Evolutionary conservation across 1,140 invertebrate species (phyloP).

Genomic region (Brachionus paranguensis): DNA sequence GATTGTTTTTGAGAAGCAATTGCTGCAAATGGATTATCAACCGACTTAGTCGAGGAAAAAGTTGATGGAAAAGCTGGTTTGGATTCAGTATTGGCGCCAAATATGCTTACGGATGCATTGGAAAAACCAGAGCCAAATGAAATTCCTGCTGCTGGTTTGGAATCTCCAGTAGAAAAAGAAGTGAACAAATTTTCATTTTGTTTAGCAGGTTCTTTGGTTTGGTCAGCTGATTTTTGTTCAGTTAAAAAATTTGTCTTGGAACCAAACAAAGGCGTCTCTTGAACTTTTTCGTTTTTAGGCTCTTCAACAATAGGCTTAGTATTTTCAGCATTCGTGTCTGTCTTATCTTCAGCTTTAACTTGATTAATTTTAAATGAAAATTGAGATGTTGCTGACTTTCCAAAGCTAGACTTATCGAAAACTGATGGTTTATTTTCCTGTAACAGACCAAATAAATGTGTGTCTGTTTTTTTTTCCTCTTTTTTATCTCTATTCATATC

Average conservation of each 20-base stretch:
- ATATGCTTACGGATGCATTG: neutral
- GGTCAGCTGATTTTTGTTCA: neutral
- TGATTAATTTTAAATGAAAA: neutral
- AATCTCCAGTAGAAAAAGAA: neutral
- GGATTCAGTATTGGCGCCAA: neutral
- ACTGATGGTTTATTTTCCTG: neutral
- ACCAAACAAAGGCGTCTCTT: neutral
- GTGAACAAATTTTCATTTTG: neutral
- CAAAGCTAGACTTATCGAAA: neutral
- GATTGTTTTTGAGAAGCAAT: conserved; percentile 4
- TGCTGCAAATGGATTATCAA: neutral
- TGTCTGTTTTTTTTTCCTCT: neutral
- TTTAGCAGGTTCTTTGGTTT: neutral
- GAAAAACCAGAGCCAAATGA: neutral
- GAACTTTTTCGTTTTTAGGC: neutral
- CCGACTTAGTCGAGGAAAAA: neutral
- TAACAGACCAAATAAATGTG: neutral
- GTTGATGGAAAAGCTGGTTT: neutral
- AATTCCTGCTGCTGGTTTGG: neutral
- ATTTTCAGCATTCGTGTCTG: neutral
- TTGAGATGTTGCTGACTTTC: neutral
- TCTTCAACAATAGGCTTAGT: neutral
- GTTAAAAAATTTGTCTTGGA: neutral
- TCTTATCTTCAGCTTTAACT: neutral
- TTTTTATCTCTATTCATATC: neutral